Conservation (phyloP, 2,888 invertebrate species). For the Plutella xylostella region DNA sequence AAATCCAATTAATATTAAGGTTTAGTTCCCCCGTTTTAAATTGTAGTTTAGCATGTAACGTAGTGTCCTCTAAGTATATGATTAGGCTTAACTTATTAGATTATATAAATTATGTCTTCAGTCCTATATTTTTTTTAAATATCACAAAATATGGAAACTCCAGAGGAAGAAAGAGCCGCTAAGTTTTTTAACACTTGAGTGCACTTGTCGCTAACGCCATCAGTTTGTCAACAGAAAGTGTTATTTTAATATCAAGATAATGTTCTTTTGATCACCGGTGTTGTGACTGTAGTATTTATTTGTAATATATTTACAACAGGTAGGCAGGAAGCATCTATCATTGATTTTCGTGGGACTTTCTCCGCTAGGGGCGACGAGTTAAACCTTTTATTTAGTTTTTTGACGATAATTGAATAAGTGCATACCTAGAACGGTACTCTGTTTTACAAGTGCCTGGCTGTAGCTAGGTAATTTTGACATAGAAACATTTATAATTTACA, state of each 20-base stretch:
- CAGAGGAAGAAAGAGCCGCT: too few relatives aligned
- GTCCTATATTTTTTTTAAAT: too few relatives aligned
- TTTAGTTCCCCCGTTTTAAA: too few relatives aligned
- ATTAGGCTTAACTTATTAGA: too few relatives aligned
- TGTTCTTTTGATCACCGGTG: constrained; percentile 43
- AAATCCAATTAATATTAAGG: too few relatives aligned
- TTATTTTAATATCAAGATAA: constrained; percentile 26
- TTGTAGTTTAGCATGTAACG: too few relatives aligned
- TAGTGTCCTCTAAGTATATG: too few relatives aligned
- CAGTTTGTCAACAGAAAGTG: constrained; percentile 1
- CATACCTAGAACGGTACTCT: neutral
- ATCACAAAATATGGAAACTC: too few relatives aligned
- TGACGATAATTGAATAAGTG: constrained; percentile 4
- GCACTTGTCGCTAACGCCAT: too few relatives aligned
- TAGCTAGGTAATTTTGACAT: neutral
- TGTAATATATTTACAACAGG: too few relatives aligned
- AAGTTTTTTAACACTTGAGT: neutral
- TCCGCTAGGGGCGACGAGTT: constrained; percentile 9
- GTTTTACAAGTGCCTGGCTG: neutral
- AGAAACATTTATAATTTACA: neutral
- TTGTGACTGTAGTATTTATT: too few relatives aligned
- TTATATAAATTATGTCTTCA: too few relatives aligned
- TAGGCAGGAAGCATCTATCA: constrained; percentile 35
- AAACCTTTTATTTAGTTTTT: constrained; percentile 8
- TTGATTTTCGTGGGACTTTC: constrained; percentile 36